These are phyloP conservation scores for Cephus sareptanus DNA, from an alignment of 2,888 invertebrate species.

Conservation along the genomic window DNA sequence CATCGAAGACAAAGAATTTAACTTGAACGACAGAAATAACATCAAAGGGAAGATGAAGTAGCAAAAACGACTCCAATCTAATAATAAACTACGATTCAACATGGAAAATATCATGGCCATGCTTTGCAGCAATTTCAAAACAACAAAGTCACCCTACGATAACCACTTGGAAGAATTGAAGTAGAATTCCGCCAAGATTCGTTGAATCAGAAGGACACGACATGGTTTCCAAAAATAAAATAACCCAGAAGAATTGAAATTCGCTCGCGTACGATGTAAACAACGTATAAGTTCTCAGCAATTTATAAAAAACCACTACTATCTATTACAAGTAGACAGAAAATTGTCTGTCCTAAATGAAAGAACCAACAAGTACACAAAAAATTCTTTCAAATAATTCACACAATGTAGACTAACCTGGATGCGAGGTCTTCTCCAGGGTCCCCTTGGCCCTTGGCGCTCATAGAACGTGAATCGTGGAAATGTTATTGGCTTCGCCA, in stretches of 20 bases:
- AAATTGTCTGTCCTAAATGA: conserved; percentile 2
- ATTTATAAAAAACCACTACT: background rate
- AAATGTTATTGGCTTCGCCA: conserved; percentile 40
- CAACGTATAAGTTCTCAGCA: background rate
- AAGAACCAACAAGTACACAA: background rate
- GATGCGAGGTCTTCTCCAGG: conserved; percentile 64
- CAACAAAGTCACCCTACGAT: background rate
- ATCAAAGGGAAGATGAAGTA: background rate
- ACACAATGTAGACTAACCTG: conserved; percentile 46
- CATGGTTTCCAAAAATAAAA: conserved; percentile 9
- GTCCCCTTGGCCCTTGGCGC: conserved; percentile 63
- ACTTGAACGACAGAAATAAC: background rate
- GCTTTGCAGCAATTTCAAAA: background rate
- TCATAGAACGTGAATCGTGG: conserved; percentile 61
- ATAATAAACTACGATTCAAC: background rate
- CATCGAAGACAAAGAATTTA: background rate
- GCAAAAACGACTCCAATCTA: background rate
- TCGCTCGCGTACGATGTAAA: background rate
- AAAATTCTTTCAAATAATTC: background rate
- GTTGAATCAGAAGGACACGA: background rate
- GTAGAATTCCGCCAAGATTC: background rate
- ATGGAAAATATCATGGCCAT: background rate
- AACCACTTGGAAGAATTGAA: background rate
- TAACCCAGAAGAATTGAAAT: background rate
- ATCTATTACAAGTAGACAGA: background rate